Conservation (phyloP, 1,140 invertebrate genomes). For the Drosophila pseudoananassae region DNA sequence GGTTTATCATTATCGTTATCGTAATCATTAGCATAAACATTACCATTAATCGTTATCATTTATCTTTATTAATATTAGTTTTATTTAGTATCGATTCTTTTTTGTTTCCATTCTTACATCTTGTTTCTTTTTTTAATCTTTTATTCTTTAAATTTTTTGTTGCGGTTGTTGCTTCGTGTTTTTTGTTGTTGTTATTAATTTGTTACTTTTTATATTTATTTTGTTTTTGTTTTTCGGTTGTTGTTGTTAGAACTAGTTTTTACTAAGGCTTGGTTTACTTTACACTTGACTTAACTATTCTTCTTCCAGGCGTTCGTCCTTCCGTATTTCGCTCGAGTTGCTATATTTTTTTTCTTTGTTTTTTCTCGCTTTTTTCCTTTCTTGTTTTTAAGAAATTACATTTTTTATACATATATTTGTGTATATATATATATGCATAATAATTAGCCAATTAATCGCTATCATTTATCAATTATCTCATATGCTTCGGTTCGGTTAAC, state of each 20-base stretch:
- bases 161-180: neutral
- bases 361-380: too few species aligned
- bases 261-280: constrained; percentile 80
- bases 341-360: constrained; percentile 36
- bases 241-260: constrained; percentile 70
- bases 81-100: constrained; percentile 15
- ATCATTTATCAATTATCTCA: constrained; percentile 10
- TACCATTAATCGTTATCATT: constrained; percentile 51
- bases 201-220: constrained; percentile 2
- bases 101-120: constrained; percentile 13
- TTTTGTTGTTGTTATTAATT: neutral
- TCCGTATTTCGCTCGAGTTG: constrained; percentile 1
- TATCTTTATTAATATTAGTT: constrained; percentile 36
- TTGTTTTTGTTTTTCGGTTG: constrained; percentile 31
- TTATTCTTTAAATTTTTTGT: neutral
- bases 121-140: neutral
- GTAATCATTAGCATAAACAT: constrained; percentile 52
- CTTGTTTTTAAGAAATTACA: constrained; percentile 64
- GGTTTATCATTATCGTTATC: constrained; percentile 48
- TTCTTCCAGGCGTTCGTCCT: constrained; percentile 8
- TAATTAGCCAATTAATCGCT: constrained; percentile 2
- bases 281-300: constrained; percentile 74
- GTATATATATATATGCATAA: neutral
- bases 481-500: constrained; percentile 23
- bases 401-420: constrained; percentile 61